phyloP scores from a whole-genome alignment of 2,888 invertebrate genomes.

The Silvanus unidentatus region DNA sequence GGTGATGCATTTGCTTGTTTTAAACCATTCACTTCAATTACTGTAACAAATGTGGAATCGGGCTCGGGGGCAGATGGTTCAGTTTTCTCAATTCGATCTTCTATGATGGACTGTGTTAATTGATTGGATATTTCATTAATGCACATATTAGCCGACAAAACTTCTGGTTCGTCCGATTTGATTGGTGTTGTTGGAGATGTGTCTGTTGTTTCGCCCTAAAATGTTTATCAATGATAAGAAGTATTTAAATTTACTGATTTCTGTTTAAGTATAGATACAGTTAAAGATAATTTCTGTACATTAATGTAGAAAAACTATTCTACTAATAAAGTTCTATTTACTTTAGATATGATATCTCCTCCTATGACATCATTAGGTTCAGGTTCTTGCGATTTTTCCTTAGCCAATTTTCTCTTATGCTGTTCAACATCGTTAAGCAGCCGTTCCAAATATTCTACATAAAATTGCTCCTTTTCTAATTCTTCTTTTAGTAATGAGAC shows the following conservation, averaged over 20 bases:
- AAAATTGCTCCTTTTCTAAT: conserved; percentile 84
- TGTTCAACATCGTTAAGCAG: conserved; percentile 80
- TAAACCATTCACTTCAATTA: conserved; percentile 78
- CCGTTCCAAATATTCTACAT: conserved; percentile 83
- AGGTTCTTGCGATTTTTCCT: conserved; percentile 25
- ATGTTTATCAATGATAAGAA: too few species aligned
- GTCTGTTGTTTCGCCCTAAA: conserved; percentile 19
- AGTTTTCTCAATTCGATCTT: conserved; percentile 24
- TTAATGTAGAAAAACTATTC: too few species aligned
- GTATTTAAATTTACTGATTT: too few species aligned
- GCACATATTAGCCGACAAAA: conserved; percentile 56
- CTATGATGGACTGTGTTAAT: conserved; percentile 23
- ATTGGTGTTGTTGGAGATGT: conserved; percentile 21
- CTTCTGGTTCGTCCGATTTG: conserved; percentile 32
- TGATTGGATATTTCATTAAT: conserved; percentile 61
- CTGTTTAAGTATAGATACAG: too few species aligned
- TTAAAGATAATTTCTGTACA: too few species aligned
- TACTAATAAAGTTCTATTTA: conserved; percentile 30
- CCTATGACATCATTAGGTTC: conserved; percentile 31
- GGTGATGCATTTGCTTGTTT: conserved; percentile 29
- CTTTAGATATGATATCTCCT: conserved; percentile 39
- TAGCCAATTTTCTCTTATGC: conserved; percentile 58
- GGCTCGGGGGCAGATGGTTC: conserved; percentile 32
- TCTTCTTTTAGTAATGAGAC: conserved; percentile 76
- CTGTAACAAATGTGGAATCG: conserved; percentile 69